Conservation (phyloP, 2,797 vertebrate genomes). For the Octomys mimax region DNA sequence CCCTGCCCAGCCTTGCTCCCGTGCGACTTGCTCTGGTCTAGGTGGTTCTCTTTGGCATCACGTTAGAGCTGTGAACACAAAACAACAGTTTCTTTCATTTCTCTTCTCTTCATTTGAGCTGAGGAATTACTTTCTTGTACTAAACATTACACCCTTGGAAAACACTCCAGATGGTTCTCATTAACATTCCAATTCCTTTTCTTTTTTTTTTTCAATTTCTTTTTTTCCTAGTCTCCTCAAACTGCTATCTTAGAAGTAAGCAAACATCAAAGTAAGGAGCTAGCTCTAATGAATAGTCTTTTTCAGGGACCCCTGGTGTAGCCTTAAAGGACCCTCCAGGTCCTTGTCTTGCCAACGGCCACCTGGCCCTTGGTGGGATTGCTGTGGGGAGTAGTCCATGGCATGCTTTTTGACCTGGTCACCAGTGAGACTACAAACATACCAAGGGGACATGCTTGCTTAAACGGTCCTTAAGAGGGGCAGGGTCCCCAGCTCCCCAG, state of each 20-base stretch:
- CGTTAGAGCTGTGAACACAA: conserved; percentile 41
- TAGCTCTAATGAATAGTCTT: neutral
- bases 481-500: neutral
- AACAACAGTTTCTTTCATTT: neutral
- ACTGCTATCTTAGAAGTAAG: conserved; percentile 78
- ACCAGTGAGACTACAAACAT: neutral
- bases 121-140: conserved; percentile 77
- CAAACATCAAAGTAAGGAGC: conserved; percentile 68
- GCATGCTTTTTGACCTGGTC: neutral
- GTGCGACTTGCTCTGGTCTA: neutral
- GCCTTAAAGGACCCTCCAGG: neutral
- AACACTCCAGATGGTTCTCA: conserved; percentile 85
- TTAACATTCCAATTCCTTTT: conserved; percentile 84
- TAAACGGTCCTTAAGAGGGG: neutral
- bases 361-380: neutral
- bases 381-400: neutral
- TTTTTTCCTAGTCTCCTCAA: conserved; percentile 32
- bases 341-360: neutral
- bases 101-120: conserved; percentile 40
- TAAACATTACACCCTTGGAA: conserved; percentile 79
- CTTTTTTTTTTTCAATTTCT: conserved; percentile 12
- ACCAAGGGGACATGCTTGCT: neutral
- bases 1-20: neutral
- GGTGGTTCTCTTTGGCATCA: conserved; percentile 10
- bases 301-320: neutral